Evolutionary conservation across 2,888 invertebrate genomes (phyloP), one percentile per base, ranked within the genome.

Genomic region (Siphlonurus alternatus): DNA sequence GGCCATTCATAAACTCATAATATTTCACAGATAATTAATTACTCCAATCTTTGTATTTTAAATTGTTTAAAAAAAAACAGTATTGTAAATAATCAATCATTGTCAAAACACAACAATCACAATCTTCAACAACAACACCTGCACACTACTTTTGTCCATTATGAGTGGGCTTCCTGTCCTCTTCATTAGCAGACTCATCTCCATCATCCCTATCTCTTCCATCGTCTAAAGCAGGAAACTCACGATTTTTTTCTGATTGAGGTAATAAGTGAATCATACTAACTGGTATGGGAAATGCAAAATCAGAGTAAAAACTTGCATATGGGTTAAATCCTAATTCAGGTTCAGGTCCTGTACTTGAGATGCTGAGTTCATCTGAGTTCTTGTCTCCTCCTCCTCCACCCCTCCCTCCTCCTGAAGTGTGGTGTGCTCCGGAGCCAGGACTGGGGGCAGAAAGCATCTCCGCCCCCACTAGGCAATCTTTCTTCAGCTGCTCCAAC

Each of bases 231-330:
- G 5, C 38, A 38, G 38, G 15, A 38, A 10, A 38, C 62, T 81
- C 88, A 70, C 84, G 76, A 70, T 83, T 84, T 72, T 87, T 87
- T 71, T 90, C 90, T 71, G 82, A 84, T 56, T 88, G 89, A 65
- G 90, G 90, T 71, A 91, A 75, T 65, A 91, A 79, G 73, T 91
- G 90, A 67, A 91, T 80, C 90, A 91, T 90, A 73, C 86, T 88
- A 25, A 92, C 82, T 25, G 89, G 89, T 72, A 92, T 84, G 0
- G 90, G 90, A 72, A 90, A 92, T 20, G 87, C 77, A 71, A 90
- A 91, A 72, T 92, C 91, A 7, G 89, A 89, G 74, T 89, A 91
- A 76, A 90, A 91, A 67, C 86, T 87, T 70, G 86, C 87, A 73
- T 89, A 87, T 64, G 87, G 88, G 72, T 87, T 87, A 76, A 88